Conservation (phyloP, 2,888 invertebrate genomes). For the Meteorus colon region DNA sequence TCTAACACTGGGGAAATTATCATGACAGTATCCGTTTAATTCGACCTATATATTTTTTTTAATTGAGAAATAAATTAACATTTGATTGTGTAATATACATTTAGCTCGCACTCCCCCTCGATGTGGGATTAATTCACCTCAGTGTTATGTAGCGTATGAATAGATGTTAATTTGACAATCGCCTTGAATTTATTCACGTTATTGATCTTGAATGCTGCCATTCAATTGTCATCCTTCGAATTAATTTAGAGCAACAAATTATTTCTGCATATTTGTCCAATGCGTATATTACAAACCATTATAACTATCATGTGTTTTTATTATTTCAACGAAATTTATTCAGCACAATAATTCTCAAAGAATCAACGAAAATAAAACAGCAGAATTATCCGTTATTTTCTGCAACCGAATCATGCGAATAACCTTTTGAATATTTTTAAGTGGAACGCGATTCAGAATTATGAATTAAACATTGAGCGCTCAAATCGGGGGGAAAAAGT, state of each 20-base stretch:
- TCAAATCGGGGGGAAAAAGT: constrained; percentile 29
- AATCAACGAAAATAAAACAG: too few species aligned
- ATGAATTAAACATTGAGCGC: constrained; percentile 39
- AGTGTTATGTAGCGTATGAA: too few species aligned
- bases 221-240: constrained; percentile 16
- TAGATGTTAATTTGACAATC: too few species aligned
- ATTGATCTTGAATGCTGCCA: constrained; percentile 14
- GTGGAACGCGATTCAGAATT: neutral
- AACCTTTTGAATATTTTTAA: constrained; percentile 7
- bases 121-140: too few species aligned
- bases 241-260: too few species aligned
- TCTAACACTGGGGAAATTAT: neutral
- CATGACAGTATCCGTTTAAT: constrained; percentile 9
- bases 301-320: too few species aligned
- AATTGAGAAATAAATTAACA: neutral
- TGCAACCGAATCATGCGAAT: neutral
- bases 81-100: neutral
- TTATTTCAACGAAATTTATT: too few species aligned
- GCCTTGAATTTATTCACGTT: constrained; percentile 9
- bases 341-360: too few species aligned
- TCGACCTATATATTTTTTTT: neutral
- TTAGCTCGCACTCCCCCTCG: neutral
- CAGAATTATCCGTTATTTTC: neutral
- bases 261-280: too few species aligned
- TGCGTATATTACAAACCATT: too few species aligned